Base-by-base conservation (phyloP, 2,888 invertebrate species). In the Drepanosiphum platanoidis region DNA sequence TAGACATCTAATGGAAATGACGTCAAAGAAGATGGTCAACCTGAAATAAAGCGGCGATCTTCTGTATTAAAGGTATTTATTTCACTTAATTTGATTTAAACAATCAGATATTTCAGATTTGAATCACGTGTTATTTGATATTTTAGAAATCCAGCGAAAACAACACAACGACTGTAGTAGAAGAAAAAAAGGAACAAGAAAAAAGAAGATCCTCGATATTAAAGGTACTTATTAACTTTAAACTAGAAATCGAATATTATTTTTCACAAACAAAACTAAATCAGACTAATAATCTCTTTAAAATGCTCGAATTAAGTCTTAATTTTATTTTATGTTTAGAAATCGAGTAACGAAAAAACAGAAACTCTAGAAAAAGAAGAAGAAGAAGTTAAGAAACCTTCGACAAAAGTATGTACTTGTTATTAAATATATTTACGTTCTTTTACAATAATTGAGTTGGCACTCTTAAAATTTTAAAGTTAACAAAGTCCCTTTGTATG, bases 171-270 rank as follows among this genome's bases (percentile, higher is more conserved):
- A 68, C 52, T 9, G 36, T 27, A 22, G 13, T 13, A 58, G 83
- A 75, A 13, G 74, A 74, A 18, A 34, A 86, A 30, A 86, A 84
- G 39, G 68, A 66, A 22, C 9, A 42, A 4, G 83, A 79, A 46
- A 86, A 78, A 58, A 86, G 83, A 83, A 75, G 86, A 78, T 87
- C 86, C 3, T 87, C 86, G 7, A 79, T 84, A 42, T 86, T 86
- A 82, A 86, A 86, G 82, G 86, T 86, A 86, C 9, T 7, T 27
- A 70, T 27, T 2, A 32, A 32, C 18, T 18, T 15, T 1, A 61
- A 27, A 52, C 3, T 22, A 52, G 52, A 22, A n/a, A 3, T 52
- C 22, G 5, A 3, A 52, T 52, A 5, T 52, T 52, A 18, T 3
- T 52, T 22, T 5, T 2, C 22, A 52, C 2, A 52, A 3, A 3